Evolutionary conservation across 2,113 vertebrate species (phyloP).

Genomic region (Apteryx owenii): DNA sequence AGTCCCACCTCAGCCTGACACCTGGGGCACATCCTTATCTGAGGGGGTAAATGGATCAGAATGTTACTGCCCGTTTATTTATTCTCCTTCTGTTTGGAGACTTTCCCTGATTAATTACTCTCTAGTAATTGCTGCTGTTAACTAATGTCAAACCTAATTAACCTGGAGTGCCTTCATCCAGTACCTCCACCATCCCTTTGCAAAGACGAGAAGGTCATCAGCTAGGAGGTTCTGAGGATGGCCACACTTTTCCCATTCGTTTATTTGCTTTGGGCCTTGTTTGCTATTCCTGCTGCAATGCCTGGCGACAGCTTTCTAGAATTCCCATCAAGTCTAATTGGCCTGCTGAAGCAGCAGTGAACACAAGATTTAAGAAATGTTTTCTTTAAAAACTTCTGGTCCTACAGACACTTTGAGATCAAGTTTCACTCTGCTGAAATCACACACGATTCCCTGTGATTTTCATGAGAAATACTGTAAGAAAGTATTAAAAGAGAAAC

Average conservation of each 20-base stretch:
- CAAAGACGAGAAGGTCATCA: slow-evolving; percentile 75
- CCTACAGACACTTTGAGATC: slow-evolving; percentile 90
- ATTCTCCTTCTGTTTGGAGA: slow-evolving; percentile 86
- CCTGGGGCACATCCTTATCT: slow-evolving; percentile 78
- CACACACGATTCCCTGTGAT: slow-evolving; percentile 87
- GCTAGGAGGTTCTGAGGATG: slow-evolving; percentile 72
- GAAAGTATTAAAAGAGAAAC: slow-evolving; percentile 77
- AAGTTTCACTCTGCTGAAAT: slow-evolving; percentile 86
- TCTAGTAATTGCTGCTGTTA: slow-evolving; percentile 83
- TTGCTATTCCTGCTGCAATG: slow-evolving; percentile 85
- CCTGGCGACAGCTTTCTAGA: slow-evolving; percentile 83
- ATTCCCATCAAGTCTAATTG: slow-evolving; percentile 83
- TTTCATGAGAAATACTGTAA: slow-evolving; percentile 76
- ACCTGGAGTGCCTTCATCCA: slow-evolving; percentile 72
- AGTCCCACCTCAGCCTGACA: slow-evolving; percentile 78
- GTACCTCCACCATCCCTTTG: slow-evolving; percentile 58
- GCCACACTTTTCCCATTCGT: slow-evolving; percentile 66
- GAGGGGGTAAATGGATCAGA: slow-evolving; percentile 68
- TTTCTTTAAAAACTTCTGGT: slow-evolving; percentile 95
- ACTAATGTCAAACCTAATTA: slow-evolving; percentile 87
- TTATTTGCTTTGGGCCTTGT: slow-evolving; percentile 89
- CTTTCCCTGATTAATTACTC: slow-evolving; percentile 88
- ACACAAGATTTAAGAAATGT: slow-evolving; percentile 86
- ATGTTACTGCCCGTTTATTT: slow-evolving; percentile 82
- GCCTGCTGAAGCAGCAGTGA: slow-evolving; percentile 78